A percentile compares a stretch with the other conserved stretches of the same genome.
phyloP scores from a whole-genome alignment of 2,113 vertebrate species.

The Puffinus mauretanicus region DNA sequence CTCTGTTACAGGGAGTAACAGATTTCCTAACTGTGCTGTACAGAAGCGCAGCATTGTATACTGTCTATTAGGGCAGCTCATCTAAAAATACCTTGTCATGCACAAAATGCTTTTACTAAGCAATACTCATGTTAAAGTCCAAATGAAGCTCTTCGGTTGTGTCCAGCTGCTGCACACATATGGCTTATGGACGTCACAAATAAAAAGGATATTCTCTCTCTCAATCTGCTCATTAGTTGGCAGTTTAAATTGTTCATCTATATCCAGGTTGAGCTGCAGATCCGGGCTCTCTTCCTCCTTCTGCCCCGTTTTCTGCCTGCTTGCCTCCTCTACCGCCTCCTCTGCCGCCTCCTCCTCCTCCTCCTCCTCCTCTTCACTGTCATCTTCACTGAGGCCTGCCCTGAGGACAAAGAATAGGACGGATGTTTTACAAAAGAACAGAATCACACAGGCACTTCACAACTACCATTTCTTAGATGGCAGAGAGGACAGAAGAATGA shows the following conservation, averaged over 20 bases:
- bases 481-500: neutral
- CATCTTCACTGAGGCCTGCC: constrained; percentile 66
- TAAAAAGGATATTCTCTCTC: constrained; percentile 83
- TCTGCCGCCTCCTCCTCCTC: constrained; percentile 22
- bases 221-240: constrained; percentile 82
- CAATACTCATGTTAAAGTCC: neutral
- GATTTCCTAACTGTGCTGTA: neutral
- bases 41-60: rapidly evolving
- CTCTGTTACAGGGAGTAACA: rapidly evolving
- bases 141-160: neutral
- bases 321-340: neutral
- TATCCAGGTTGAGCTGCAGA: constrained; percentile 85
- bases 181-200: neutral
- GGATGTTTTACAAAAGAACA: neutral
- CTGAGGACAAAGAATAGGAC: neutral
- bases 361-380: constrained; percentile 55
- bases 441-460: neutral
- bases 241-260: constrained; percentile 82
- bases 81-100: neutral
- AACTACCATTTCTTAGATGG: neutral
- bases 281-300: constrained; percentile 67
- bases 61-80: neutral
- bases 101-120: neutral
- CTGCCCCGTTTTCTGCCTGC: neutral
- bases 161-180: neutral